Base-by-base conservation (phyloP, 2,888 invertebrate species). In the Cerceris rybyensis region DNA sequence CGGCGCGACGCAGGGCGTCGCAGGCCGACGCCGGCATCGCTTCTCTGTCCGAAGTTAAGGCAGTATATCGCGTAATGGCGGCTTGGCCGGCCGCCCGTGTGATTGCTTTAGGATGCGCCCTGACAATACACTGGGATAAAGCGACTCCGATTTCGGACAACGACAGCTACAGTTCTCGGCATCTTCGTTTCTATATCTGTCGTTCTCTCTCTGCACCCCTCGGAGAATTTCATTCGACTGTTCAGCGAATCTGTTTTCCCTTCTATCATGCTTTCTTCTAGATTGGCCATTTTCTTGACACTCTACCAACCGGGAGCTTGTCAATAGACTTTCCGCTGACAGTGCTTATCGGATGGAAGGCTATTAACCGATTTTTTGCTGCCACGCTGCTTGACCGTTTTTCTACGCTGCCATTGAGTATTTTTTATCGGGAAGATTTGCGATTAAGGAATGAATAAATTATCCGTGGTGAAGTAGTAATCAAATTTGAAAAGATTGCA, bases 31-130 rank as follows among this genome's bases (percentile, higher is more conserved):
- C 80, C 85, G 79, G 64, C 87, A 82, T 76, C 78, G 79, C 86
- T 80, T 63, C 84, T 84, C 84, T 78, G 76, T 75, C 74, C 80
- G 70, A 86, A 80, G 77, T 83, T 78, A 87, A 85, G 83, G 83
- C 80, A 72, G 85, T 86, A 79, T 88, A 83, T 85, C 86, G 80
- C 83, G 83, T 87, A 87, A 87, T 84, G 83, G 80, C 82, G 80
- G 71, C 78, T 83, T 75, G 85, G 86, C 88, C 86, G 87, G 85
- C 88, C 89, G 89, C 83, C 89, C 90, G 89, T 91, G 87, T 90
- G 91, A 92, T 92, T 92, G 92, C 92, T 92, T 92, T 87, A 88
- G 89, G 88, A 90, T 91, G 90, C 89, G 88, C 87, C 86, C 75
- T 76, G 84, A 87, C 88, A 89, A 90, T 89, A 86, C 75, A 82